These are phyloP conservation scores for Manis crassicaudata DNA, from an alignment of 2,797 vertebrate species.

Conservation along the genomic window DNA sequence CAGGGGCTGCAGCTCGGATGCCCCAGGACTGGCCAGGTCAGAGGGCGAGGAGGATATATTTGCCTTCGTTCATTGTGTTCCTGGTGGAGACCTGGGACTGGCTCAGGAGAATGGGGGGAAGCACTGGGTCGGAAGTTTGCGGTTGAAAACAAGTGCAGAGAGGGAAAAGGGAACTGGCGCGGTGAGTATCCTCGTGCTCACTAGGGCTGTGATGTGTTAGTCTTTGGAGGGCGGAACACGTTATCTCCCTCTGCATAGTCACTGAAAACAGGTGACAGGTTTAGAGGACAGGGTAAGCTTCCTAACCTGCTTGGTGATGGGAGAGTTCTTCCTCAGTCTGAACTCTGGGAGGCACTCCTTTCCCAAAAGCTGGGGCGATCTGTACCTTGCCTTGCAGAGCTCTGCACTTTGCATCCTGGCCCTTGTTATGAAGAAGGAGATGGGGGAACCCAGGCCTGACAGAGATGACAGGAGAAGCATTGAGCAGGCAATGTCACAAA, in stretches of 20 bases:
- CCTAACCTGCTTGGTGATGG: background rate
- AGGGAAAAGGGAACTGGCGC: background rate
- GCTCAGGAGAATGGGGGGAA: background rate
- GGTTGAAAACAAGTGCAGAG: background rate
- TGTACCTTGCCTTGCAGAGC: background rate
- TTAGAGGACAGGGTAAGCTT: background rate
- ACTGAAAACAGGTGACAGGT: background rate
- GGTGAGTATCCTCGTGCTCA: fast-evolving
- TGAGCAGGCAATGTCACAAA: background rate
- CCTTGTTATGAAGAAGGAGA: background rate
- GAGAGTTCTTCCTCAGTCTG: background rate
- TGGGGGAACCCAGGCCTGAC: background rate
- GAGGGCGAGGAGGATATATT: background rate
- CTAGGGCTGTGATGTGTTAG: background rate
- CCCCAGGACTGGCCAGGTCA: conserved; percentile 73
- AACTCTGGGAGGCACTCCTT: background rate
- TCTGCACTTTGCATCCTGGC: background rate
- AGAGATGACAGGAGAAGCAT: background rate
- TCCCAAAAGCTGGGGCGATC: background rate
- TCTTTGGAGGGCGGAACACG: background rate
- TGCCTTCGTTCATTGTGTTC: background rate
- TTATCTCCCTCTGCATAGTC: background rate
- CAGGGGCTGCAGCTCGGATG: conserved; percentile 60
- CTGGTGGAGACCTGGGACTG: background rate
- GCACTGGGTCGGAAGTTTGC: background rate